Percentiles rank a stretch among this genome's conserved stretches.
Evolutionary conservation across 2,113 vertebrate species (phyloP).

Genomic region (Psittacus erithacus): DNA sequence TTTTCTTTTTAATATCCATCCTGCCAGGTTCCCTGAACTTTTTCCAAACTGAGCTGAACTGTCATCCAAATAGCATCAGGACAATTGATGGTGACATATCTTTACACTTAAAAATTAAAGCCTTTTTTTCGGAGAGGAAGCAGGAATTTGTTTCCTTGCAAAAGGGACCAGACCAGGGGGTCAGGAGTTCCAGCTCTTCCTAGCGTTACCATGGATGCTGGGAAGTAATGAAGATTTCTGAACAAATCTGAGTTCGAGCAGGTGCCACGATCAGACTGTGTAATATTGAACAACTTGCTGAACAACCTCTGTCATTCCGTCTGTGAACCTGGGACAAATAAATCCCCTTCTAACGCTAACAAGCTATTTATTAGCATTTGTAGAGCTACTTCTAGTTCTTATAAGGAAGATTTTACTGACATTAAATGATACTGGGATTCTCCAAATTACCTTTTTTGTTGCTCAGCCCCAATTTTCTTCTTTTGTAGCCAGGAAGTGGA

Average conservation of each 20-base stretch:
- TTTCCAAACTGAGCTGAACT: background rate
- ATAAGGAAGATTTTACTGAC: background rate
- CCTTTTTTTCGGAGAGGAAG: background rate
- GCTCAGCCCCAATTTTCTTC: background rate
- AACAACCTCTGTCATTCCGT: background rate
- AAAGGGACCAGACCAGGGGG: background rate
- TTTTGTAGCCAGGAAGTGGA: background rate
- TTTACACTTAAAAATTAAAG: background rate
- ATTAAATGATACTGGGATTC: background rate
- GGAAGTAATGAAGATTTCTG: background rate
- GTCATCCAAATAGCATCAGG: background rate
- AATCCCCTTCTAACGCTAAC: background rate
- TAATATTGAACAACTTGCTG: background rate
- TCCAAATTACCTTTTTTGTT: background rate
- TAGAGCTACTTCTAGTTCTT: background rate
- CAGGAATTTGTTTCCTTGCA: background rate
- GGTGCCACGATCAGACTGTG: background rate
- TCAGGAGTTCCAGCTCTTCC: background rate
- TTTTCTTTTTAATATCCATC: background rate
- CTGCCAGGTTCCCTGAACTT: background rate
- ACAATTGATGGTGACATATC: background rate
- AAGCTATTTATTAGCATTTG: background rate
- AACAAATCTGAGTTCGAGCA: background rate
- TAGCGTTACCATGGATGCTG: background rate
- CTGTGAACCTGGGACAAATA: background rate